A percentile compares a stretch with the other conserved stretches of the same genome.
phyloP scores from a whole-genome alignment of 2,797 vertebrate species.

The Nyctibius grandis region DNA sequence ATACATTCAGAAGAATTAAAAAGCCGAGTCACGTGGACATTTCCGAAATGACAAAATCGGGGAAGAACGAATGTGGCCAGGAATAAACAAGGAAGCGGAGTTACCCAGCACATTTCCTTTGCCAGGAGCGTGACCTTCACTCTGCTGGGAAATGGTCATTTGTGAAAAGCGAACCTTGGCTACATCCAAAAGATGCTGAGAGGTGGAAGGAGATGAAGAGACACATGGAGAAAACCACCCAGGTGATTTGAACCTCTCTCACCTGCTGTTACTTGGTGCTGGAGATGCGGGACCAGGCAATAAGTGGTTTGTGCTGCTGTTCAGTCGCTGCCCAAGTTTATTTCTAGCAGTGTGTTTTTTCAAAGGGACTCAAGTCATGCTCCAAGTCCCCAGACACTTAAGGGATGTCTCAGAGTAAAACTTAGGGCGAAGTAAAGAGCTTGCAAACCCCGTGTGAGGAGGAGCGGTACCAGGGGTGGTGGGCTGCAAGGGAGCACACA shows the following conservation, averaged over 20 bases:
- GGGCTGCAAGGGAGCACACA: background rate
- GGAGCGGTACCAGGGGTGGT: background rate
- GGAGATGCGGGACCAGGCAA: background rate
- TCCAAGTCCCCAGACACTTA: accelerated
- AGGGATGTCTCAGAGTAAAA: background rate
- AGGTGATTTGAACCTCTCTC: background rate
- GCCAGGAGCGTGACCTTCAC: background rate
- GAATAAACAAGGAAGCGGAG: conserved; percentile 30
- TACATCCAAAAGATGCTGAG: accelerated
- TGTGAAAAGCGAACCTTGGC: background rate
- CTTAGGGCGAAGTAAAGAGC: background rate
- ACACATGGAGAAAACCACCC: background rate
- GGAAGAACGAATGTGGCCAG: background rate
- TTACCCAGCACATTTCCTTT: background rate
- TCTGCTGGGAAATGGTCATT: background rate
- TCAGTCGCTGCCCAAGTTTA: background rate
- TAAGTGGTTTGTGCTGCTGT: background rate
- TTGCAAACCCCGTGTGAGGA: background rate
- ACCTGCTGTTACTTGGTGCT: accelerated
- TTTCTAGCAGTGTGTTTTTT: background rate
- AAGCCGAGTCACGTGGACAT: background rate
- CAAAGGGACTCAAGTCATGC: background rate
- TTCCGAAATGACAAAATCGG: background rate
- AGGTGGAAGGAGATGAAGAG: background rate
- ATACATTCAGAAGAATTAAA: background rate